These are phyloP conservation scores for Noctua comes DNA, from an alignment of 2,888 invertebrate genomes.

Conservation along the genomic window DNA sequence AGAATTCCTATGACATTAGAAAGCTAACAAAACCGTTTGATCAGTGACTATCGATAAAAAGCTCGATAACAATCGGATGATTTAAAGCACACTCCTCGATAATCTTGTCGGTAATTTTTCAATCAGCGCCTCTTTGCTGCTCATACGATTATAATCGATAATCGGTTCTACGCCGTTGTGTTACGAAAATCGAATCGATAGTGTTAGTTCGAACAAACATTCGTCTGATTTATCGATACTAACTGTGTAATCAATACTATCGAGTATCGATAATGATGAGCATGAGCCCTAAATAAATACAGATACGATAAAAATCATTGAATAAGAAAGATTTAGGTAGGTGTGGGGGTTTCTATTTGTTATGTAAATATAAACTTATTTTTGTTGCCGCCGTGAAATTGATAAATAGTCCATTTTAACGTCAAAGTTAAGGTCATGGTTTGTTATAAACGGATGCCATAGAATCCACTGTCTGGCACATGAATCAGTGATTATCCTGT, in stretches of 20 bases:
- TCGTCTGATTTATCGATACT: constrained; percentile 75
- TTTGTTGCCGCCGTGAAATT: not conserved
- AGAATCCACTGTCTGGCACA: not conserved
- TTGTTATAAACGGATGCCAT: not conserved
- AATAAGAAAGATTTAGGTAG: constrained; percentile 62
- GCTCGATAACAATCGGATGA: constrained; percentile 53
- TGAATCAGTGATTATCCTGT: constrained; percentile 29
- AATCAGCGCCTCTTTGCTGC: constrained; percentile 56
- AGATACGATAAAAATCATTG: constrained; percentile 66
- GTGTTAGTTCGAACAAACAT: constrained; percentile 62
- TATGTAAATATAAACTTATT: constrained; percentile 44
- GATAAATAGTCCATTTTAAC: constrained; percentile 11
- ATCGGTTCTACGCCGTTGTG: constrained; percentile 44
- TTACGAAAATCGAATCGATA: constrained; percentile 52
- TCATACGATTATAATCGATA: constrained; percentile 51
- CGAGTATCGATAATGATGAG: constrained; percentile 77
- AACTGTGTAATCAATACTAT: constrained; percentile 76
- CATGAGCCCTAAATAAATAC: constrained; percentile 77
- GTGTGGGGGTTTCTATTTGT: constrained; percentile 64
- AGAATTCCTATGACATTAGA: constrained; percentile 60
- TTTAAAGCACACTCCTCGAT: constrained; percentile 54
- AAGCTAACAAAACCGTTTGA: constrained; percentile 60
- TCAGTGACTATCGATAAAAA: constrained; percentile 55
- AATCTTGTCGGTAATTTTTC: constrained; percentile 65
- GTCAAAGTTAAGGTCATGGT: constrained; percentile 6